A percentile compares a stretch with the other conserved stretches of the same genome.
These are phyloP conservation scores for Egretta garzetta DNA, from an alignment of 2,113 vertebrate species.

Conservation along the genomic window DNA sequence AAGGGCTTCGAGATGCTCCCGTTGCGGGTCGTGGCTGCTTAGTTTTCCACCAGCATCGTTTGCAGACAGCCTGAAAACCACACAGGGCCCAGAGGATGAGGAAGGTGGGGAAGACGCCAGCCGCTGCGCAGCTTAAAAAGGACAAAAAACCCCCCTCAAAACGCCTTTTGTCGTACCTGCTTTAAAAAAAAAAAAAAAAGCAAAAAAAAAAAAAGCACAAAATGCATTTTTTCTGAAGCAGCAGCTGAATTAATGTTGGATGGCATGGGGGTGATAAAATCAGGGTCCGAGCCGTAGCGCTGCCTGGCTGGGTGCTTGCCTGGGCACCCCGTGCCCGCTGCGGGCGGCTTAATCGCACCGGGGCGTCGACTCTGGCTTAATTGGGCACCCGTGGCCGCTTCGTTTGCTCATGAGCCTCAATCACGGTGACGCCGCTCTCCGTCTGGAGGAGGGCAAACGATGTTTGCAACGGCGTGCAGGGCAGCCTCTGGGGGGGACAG, in stretches of 20 bases:
- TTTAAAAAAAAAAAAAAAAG: background rate
- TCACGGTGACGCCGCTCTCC: fast-evolving
- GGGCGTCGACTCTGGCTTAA: background rate
- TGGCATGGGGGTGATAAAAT: no score
- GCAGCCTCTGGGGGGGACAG: fast-evolving
- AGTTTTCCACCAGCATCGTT: background rate
- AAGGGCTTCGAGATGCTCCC: background rate
- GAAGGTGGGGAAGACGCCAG: background rate
- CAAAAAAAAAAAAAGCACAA: background rate
- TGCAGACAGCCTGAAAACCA: background rate
- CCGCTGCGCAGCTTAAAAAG: background rate
- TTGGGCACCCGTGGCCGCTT: background rate
- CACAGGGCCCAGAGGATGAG: fast-evolving
- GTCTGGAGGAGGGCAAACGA: background rate
- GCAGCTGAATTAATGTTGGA: background rate
- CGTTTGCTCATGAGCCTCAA: fast-evolving
- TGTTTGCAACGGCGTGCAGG: background rate
- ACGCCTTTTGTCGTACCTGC: background rate
- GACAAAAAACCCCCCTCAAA: no score
- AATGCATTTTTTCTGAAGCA: background rate
- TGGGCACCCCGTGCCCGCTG: no score
- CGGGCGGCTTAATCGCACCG: background rate
- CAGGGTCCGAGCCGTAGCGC: fast-evolving
- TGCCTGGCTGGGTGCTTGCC: background rate
- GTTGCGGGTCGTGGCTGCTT: background rate